Base-by-base conservation (phyloP, 2,888 invertebrate species). In the Latrodectus elegans region DNA sequence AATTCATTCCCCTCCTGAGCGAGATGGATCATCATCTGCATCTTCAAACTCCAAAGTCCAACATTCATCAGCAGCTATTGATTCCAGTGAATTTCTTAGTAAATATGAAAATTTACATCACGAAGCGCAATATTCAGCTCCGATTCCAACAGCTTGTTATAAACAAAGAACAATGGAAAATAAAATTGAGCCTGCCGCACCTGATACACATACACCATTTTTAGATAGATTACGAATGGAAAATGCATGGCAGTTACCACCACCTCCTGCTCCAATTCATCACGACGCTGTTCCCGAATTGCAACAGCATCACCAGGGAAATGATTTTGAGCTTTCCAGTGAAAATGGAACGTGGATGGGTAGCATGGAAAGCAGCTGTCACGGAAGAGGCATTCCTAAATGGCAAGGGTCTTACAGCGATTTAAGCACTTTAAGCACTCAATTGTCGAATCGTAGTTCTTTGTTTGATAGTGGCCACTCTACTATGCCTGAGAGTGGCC, bases 391-490 rank as follows among this genome's bases (percentile, higher is more conserved):
- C 14, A 68, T 88, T 67, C 79, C 83, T 1, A 96, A 96, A 92
- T 96, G 95, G 95, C 94, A 95, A 91, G 95, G 95, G 70, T 95
- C 95, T 8, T 94, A 95, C 93, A 95, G 95, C 92, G 95, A 95
- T 91, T 94, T 95, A 71, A 95, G 95, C 84, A 86, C 89, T n/a
- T 77, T 89, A 10, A 89, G 89, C 22, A 86, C 89, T 53, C 89
- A 89, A 72, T 38, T 89, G 38, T 89, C 89, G 22, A 89, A 89
- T 55, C 82, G 89, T 12, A 86, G 86, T 71, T 89, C 89, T 55
- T 73, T 89, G 11, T 89, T 89, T 55, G 89, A 89, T 55, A 89
- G 89, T 71, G 89, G 89, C 26, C 88, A 84, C 73, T 89, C 89
- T 68, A 89, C 89, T 38, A 88, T 89, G 88, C 89, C 89, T 14